Base-by-base conservation (phyloP, 2,797 vertebrate species). In the Scolopax bukidnonensis region DNA sequence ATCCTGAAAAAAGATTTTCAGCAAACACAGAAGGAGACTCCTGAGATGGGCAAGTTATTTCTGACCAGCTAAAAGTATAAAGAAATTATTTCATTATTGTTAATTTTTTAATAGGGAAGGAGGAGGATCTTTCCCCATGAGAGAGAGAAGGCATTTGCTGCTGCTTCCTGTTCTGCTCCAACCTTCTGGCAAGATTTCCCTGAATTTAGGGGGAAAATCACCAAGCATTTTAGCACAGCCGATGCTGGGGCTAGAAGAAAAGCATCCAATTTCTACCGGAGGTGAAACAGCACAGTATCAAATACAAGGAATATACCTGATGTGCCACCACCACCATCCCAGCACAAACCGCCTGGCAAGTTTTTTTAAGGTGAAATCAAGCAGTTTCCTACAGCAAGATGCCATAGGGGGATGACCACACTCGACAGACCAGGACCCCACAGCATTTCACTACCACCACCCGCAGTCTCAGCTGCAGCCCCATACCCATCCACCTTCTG, bases 261-360 rank as follows among this genome's bases (percentile, higher is more conserved):
- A 78, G 12, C 19, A 76, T 21, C 11, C 5, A 0, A 36, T 82
- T 88, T 76, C 50, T 70, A 78, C 28, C 8, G 2, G 48, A 77
- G n/a, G 19, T 63, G 56, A 41, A 86, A 65, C 9, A 75, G 41
- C 24, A 69, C 20, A 30, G 24, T 13, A 64, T 40, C 27, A 79
- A 69, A 70, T 7, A 33, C 27, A 65, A 54, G 23, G 21, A 68
- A 61, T 40, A 32, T 14, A 12, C 56, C 68, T n/a, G 43, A 13
- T 13, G 28, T 30, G 45, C 45, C 64, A 60, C n/a, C 0, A 0
- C 24, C 2, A 0, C 24, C 50, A 40, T 6, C 18, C 23, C 71
- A 67, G 75, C 51, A 64, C 61, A 71, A 63, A 68, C 7, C 28
- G 65, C 12, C 4, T 0, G 0, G 3, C 1, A 0, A 30, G 33